These are phyloP conservation scores for Drosophila ironensis DNA, from an alignment of 1,140 invertebrate genomes.

Conservation along the genomic window DNA sequence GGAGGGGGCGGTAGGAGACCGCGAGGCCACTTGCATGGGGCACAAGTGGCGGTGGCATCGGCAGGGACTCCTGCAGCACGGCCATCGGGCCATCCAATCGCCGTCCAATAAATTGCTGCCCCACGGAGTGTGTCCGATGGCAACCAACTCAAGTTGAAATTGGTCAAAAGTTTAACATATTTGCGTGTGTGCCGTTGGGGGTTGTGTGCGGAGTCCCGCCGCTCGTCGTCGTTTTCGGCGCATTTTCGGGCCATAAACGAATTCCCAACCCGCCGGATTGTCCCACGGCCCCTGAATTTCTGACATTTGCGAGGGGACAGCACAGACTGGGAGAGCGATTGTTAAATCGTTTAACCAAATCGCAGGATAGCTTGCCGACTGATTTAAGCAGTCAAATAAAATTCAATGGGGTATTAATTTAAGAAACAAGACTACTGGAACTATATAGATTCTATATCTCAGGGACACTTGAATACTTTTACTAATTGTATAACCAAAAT, in stretches of 20 bases:
- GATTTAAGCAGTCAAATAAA: too few relatives aligned
- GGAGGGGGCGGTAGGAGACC: slow-evolving; percentile 41
- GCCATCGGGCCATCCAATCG: slow-evolving; percentile 53
- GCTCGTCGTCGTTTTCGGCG: slow-evolving; percentile 49
- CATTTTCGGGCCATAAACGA: slow-evolving; percentile 67
- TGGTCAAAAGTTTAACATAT: slow-evolving; percentile 81
- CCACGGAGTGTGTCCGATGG: slow-evolving; percentile 18
- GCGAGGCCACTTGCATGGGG: slow-evolving; percentile 65
- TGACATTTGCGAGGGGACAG: too few relatives aligned
- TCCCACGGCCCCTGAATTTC: too few relatives aligned
- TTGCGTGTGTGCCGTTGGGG: slow-evolving; percentile 56
- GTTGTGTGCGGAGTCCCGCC: background rate
- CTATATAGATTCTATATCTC: too few relatives aligned
- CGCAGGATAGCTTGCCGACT: too few relatives aligned
- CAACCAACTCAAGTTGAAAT: slow-evolving; percentile 74
- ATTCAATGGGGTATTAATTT: too few relatives aligned
- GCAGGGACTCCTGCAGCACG: slow-evolving; percentile 29
- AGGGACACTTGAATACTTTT: too few relatives aligned
- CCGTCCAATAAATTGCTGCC: slow-evolving; percentile 77
- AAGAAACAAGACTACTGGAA: too few relatives aligned
- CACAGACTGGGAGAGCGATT: too few relatives aligned
- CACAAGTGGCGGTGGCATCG: slow-evolving; percentile 36
- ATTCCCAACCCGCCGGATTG: too few relatives aligned
- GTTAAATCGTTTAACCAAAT: too few relatives aligned
- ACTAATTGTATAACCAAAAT: too few relatives aligned